Base-by-base conservation (phyloP, 2,113 vertebrate species). In the Nanorana parkeri region DNA sequence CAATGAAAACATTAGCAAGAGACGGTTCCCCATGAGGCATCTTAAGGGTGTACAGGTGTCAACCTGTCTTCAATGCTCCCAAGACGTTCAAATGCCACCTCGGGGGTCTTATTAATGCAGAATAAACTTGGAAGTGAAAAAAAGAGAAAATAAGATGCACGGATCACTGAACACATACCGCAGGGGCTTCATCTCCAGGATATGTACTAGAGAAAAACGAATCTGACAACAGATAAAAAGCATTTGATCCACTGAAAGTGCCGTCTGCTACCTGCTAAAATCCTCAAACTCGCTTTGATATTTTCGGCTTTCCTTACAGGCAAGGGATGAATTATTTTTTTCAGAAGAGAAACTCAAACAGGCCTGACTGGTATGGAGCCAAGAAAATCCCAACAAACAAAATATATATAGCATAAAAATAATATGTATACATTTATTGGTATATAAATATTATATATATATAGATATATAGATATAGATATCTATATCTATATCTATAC, bases 21-120 rank as follows among this genome's bases (percentile, higher is more conserved):
- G 55, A 61, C 60, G 5, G 47, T 2, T 7, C 26, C 68, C 68
- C 32, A 54, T 36, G 68, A 72, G 68, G 68, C 68, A 81, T 81
- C 68, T 81, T 71, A 64, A 72, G 68, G 68, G 24, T 26, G 21
- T 64, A 81, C 79, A 81, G 79, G 79, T 73, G 79, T 65, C 58
- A 64, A 65, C 79, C 47, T 52, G 79, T 71, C 58, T 32, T 26
- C 28, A 60, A 51, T 54, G 23, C 52, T 55, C 79, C 79, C 68
- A 19, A 21, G 60, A 73, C 36, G 71, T 47, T 28, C 8, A 66
- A 1, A 58, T 54, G 41, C 41, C 68, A 72, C 68, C 68, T 73
- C 68, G 29, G 68, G 78, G 79, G 68, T 73, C 68, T 47, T 65
- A 73, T 64, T 81, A 73, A 73, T 68, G 77, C 28, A 78, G 23